A percentile compares a stretch with the other conserved stretches of the same genome.
phyloP scores from a whole-genome alignment of 2,797 vertebrate genomes.

The Monodelphis domestica region DNA sequence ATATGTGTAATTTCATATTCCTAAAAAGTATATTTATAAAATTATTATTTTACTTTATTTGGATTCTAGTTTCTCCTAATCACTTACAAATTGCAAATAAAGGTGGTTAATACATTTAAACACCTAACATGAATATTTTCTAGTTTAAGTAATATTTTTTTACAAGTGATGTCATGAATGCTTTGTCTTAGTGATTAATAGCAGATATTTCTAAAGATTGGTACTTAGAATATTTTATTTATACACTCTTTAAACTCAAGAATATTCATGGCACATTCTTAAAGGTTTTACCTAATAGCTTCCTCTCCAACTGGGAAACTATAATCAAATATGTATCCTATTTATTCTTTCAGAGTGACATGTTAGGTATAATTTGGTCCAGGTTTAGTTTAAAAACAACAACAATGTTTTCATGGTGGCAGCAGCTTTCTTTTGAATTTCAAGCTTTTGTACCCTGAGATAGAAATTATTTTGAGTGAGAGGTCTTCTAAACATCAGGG shows the following conservation, averaged over 20 bases:
- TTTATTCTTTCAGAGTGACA: conserved; percentile 1
- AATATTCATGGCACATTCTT: background rate
- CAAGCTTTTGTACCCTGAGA: background rate
- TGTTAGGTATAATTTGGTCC: conserved; percentile 25
- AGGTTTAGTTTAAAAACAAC: conserved; percentile 61
- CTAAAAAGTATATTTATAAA: background rate
- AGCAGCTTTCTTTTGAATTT: conserved; percentile 62
- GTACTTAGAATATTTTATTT: conserved; percentile 62
- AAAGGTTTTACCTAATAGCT: conserved; percentile 25
- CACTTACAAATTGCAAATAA: conserved; percentile 26
- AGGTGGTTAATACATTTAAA: background rate
- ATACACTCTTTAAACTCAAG: conserved; percentile 52
- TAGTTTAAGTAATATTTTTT: conserved; percentile 23
- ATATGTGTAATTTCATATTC: conserved; percentile 14
- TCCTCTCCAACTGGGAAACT: conserved; percentile 37
- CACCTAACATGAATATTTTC: conserved; percentile 20
- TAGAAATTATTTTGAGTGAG: conserved; percentile 71
- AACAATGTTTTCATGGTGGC: conserved; percentile 35
- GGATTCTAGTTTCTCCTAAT: conserved; percentile 1
- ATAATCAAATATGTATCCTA: conserved; percentile 15
- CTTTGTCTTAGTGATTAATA: conserved; percentile 7
- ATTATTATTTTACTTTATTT: conserved; percentile 2
- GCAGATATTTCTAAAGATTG: conserved; percentile 42
- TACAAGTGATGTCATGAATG: conserved; percentile 4
- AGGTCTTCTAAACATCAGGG: conserved; percentile 59